Percentiles rank a stretch among this genome's conserved stretches.
These are phyloP conservation scores for Parotocinclus haroldoi DNA, from an alignment of 2,797 vertebrate genomes.

Conservation along the genomic window DNA sequence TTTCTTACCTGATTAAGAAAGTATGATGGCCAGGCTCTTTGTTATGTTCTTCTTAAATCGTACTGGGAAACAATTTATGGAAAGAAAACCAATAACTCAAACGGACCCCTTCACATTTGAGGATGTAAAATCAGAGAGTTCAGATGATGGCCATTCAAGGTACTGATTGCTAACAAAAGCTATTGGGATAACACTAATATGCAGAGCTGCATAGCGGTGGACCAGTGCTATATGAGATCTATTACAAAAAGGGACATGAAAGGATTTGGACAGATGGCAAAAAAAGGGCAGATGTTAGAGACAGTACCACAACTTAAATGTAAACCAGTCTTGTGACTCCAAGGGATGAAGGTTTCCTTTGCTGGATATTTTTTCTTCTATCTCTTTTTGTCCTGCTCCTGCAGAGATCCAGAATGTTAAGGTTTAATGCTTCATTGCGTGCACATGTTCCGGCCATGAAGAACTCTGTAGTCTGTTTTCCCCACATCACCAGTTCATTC, in stretches of 20 bases:
- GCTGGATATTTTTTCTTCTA: slow-evolving; percentile 38
- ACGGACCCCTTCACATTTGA: neutral
- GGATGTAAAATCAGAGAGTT: slow-evolving; percentile 7
- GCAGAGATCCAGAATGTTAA: slow-evolving; percentile 52
- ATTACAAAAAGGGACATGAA: slow-evolving; percentile 32
- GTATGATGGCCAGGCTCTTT: slow-evolving; percentile 13
- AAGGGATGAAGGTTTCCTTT: slow-evolving; percentile 41
- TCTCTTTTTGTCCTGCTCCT: slow-evolving; percentile 42
- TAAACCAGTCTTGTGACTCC: slow-evolving; percentile 50
- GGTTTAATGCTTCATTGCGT: slow-evolving; percentile 56
- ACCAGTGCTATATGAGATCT: slow-evolving; percentile 21
- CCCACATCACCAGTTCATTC: slow-evolving; percentile 42
- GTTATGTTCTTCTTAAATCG: slow-evolving; percentile 9
- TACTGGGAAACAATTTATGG: neutral
- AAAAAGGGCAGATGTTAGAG: slow-evolving; percentile 28
- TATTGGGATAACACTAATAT: slow-evolving; percentile 1
- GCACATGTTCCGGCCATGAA: slow-evolving; percentile 53
- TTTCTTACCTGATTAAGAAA: slow-evolving; percentile 20
- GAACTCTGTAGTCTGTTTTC: slow-evolving; percentile 33
- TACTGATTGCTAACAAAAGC: neutral
- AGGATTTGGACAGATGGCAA: slow-evolving; percentile 32
- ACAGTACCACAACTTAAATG: slow-evolving; percentile 48
- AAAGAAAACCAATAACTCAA: neutral
- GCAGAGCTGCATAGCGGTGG: neutral
- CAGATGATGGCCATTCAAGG: neutral